phyloP scores from a whole-genome alignment of 1,140 invertebrate genomes.

The Dendrolimus kikuchii region DNA sequence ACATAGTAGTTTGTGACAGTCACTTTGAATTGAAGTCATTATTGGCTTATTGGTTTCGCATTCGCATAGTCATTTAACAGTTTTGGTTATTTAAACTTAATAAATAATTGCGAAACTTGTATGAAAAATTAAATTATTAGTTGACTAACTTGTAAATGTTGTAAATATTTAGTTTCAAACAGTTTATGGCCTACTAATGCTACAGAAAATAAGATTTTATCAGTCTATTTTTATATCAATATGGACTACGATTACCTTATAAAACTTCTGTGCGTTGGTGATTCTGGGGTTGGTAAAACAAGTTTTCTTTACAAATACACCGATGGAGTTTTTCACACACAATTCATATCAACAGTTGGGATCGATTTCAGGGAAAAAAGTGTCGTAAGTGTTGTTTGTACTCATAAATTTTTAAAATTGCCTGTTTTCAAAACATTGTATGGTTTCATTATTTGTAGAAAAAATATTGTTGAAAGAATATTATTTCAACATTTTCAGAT shows the following conservation, averaged over 20 bases:
- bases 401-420: constrained; percentile 1
- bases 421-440: too few relatives aligned
- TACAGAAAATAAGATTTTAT: not conserved
- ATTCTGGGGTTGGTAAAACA: constrained; percentile 95
- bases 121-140: too few relatives aligned
- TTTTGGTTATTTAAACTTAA: too few relatives aligned
- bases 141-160: too few relatives aligned
- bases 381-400: constrained; percentile 79
- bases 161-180: not conserved
- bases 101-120: too few relatives aligned
- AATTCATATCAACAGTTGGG: constrained; percentile 97
- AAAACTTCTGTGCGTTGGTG: constrained; percentile 95
- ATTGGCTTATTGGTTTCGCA: too few relatives aligned
- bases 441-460: too few relatives aligned
- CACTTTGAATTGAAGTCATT: too few relatives aligned
- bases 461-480: too few relatives aligned
- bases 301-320: constrained; percentile 96
- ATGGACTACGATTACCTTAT: constrained; percentile 97
- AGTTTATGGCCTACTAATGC: constrained; percentile 7
- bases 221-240: constrained; percentile 14
- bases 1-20: too few relatives aligned
- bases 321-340: constrained; percentile 91
- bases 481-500: constrained; percentile 72
- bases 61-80: too few relatives aligned
- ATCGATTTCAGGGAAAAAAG: constrained; percentile 98